Base-by-base conservation (phyloP, 2,113 vertebrate genomes). In the Mustelus asterias region DNA sequence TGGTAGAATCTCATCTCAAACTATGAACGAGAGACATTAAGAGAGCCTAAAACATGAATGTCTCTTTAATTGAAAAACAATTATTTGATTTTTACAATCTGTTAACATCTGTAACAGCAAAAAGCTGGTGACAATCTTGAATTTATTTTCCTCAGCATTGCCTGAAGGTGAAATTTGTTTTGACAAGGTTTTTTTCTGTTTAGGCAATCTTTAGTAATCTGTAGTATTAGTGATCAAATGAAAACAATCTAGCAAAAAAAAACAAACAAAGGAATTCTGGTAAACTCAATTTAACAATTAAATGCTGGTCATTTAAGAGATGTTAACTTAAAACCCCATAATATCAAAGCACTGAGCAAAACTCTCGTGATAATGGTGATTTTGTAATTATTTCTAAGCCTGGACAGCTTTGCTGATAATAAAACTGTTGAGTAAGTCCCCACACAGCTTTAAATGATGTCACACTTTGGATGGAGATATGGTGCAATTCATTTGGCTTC, bases 61-160 rank as follows among this genome's bases (percentile, higher is more conserved):
- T 24, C 41, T 48, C 16, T 89, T 9, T 33, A 29, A 90, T 13
- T 16, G 26, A 20, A 60, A 58, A 18, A 41, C 24, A n/a, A 69
- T 70, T 48, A 70, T 72, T 94, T 94, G 9, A 70, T 22, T 67
- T 90, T 90, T 69, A 41, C 41, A 69, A 94, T 2, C 37, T 24
- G 4, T 8, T 41, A 70, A 69, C 65, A 94, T 44, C 92, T 41
- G n/a, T 69, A 67, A 65, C 41, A 9, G 37, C 37, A 69, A 94
- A 58, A 92, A 67, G 18, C 11, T 67, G 63, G n/a, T 1, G 16
- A 90, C 58, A 90, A 33, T 54, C 2, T 16, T 33, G 54, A 90
- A 90, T 3, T 60, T 70, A 94, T 94, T 70, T 70, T 94, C 37
- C 65, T 94, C 65, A 94, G 14, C 88, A 92, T 60, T 92, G 58